A percentile compares a stretch with the other conserved stretches of the same genome.
phyloP scores from a whole-genome alignment of 2,113 vertebrate species.

The Polyodon spathula region DNA sequence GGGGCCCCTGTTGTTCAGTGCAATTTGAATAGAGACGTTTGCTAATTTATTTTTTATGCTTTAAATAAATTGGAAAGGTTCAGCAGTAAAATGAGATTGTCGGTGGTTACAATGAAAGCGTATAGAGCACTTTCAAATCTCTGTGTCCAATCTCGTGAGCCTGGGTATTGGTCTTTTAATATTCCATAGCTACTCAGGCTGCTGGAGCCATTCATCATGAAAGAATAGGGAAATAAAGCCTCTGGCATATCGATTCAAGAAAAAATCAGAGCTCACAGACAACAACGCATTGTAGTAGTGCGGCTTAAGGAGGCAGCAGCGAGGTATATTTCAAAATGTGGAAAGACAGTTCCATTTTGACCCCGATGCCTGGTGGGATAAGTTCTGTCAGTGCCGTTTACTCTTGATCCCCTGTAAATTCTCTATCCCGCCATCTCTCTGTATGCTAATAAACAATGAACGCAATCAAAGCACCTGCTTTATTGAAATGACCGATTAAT shows the following conservation, averaged over 20 bases:
- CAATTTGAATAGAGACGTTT: conserved; percentile 37
- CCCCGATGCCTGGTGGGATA: conserved; percentile 51
- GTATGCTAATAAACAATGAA: conserved; percentile 65
- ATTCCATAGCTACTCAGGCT: conserved; percentile 50
- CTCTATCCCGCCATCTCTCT: conserved; percentile 48
- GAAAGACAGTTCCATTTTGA: conserved; percentile 60
- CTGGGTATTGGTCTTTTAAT: conserved; percentile 42
- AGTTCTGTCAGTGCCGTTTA: conserved; percentile 60
- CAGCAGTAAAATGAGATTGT: conserved; percentile 16
- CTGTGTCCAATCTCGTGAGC: conserved; percentile 51
- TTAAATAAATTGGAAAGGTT: conserved; percentile 25
- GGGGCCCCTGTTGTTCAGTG: conserved; percentile 9
- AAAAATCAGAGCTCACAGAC: conserved; percentile 32
- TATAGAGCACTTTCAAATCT: conserved; percentile 38
- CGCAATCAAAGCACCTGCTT: conserved; percentile 67
- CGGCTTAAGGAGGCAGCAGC: conserved; percentile 35
- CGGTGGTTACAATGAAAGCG: conserved; percentile 25
- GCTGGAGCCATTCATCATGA: conserved; percentile 47
- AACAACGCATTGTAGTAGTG: conserved; percentile 33
- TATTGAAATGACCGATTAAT: conserved; percentile 60
- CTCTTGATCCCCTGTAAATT: conserved; percentile 61
- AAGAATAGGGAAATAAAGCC: conserved; percentile 44
- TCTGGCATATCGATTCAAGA: conserved; percentile 37
- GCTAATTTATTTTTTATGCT: conserved; percentile 25
- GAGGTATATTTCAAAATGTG: conserved; percentile 60